Evolutionary conservation across 2,113 vertebrate species (phyloP).

Genomic region (Chaetodon auriga): DNA sequence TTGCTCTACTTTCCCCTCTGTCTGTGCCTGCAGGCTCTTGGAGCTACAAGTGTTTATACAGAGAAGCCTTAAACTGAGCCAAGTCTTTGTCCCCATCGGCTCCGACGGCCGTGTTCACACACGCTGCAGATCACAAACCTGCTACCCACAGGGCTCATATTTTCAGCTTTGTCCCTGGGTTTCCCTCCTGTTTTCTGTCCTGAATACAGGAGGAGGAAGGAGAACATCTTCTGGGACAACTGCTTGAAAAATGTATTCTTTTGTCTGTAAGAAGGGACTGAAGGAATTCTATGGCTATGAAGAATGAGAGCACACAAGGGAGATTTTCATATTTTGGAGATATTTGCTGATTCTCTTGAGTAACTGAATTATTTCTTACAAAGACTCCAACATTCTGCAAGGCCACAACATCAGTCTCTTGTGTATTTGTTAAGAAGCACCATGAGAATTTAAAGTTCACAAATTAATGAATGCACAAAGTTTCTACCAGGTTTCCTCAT

Average conservation of each 20-base stretch:
- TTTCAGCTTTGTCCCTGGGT: neutral
- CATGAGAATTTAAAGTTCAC: neutral
- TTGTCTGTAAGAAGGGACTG: neutral
- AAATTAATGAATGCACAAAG: neutral
- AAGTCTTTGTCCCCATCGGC: constrained; percentile 49
- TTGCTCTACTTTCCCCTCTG: constrained; percentile 23
- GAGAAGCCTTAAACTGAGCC: constrained; percentile 44
- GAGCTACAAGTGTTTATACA: constrained; percentile 66
- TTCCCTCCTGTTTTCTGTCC: constrained; percentile 8
- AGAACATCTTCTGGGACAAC: constrained; percentile 24
- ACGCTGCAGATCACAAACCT: constrained; percentile 49
- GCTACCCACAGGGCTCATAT: neutral
- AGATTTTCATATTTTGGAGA: neutral
- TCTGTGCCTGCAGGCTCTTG: constrained; percentile 64
- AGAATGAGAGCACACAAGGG: neutral
- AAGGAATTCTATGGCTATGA: neutral
- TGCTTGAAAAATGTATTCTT: constrained; percentile 1
- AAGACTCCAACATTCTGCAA: neutral
- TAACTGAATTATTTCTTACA: neutral
- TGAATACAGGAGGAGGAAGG: constrained; percentile 14
- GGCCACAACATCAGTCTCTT: neutral
- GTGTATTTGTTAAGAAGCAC: neutral
- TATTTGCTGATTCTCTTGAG: constrained; percentile 14
- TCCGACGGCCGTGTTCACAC: constrained; percentile 55
- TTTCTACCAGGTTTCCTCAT: neutral